Base-by-base conservation (phyloP, 1,140 invertebrate species). In the Panagrolaimus sp. region DNA sequence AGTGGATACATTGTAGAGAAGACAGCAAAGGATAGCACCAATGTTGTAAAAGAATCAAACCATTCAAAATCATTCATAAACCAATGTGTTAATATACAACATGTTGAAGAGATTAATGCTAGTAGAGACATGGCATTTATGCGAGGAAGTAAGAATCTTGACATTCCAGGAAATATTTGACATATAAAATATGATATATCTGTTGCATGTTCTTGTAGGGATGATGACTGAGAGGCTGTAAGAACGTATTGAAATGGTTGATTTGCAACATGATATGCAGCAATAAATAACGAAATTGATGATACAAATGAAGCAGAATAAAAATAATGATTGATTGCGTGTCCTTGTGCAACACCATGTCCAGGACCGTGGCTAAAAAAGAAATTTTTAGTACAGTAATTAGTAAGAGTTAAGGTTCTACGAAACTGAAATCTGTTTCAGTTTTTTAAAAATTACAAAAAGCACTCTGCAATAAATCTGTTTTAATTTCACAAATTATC, bases 241-340 rank as follows among this genome's bases (percentile, higher is more conserved):
- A 82, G 71, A 53, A 82, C 80, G 65, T 81, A 72, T 45, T 79
- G 78, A 51, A 82, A 79, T 9, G 80, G 80, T 45, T 82, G 77
- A 57, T 77, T 69, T 16, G 69, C 68, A 20, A 79, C 65, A 14
- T 77, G 63, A 65, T 82, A 82, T 5, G 81, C 80, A 8, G 80
- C 76, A 14, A 79, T 38, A 9, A 83, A 44, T 3, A 82, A 68
- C 9, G 80, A 66, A 16, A 76, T 44, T 0, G 72, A 64, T 4
- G 67, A 42, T 8, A 70, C 68, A 42, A 78, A 46, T 0, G 74
- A 66, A 14, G 76, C 72, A 0, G 73, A 46, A 53, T 75, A 74
- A 62, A 82, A 81, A 7, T 77, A 68, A 61, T 51, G 53, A 11
- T 53, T 65, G 11, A 44, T 14, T 47, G 67, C 67, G 63, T 70